Evolutionary conservation across 2,113 vertebrate species (phyloP).

Genomic region (Pomatorhinus ruficollis): DNA sequence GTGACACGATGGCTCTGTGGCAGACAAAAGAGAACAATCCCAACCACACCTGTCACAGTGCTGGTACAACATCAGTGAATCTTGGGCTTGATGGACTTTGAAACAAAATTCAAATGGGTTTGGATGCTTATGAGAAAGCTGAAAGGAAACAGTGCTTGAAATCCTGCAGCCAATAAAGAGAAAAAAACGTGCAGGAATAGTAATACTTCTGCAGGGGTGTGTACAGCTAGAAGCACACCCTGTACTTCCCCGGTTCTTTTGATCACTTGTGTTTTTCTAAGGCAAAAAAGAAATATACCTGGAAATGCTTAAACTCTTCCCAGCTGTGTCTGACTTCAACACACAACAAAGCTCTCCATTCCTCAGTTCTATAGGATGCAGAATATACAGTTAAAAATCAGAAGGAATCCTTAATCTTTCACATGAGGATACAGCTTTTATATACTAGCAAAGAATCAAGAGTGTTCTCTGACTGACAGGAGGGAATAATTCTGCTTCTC

Average conservation of each 20-base stretch:
- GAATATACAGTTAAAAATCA: not conserved
- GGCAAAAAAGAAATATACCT: not conserved
- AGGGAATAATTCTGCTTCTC: not conserved
- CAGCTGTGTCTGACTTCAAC: not conserved
- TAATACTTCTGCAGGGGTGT: not conserved
- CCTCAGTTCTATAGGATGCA: not conserved
- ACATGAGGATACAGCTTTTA: not conserved
- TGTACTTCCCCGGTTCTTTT: not conserved
- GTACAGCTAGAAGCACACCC: accelerated
- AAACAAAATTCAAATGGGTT: not conserved
- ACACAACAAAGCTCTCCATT: not conserved
- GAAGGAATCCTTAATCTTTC: not conserved
- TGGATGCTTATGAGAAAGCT: not conserved
- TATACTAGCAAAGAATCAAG: not conserved
- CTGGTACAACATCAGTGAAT: not conserved
- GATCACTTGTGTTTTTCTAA: not conserved
- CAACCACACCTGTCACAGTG: not conserved
- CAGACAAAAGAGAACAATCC: not conserved
- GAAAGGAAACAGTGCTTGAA: not conserved
- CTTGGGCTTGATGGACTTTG: not conserved
- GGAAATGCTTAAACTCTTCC: not conserved
- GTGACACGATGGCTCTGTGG: not conserved
- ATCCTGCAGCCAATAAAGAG: not conserved
- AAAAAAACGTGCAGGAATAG: not conserved
- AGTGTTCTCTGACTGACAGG: not conserved